Conservation (phyloP, 2,113 vertebrate genomes). For the Macquaria australasica region DNA sequence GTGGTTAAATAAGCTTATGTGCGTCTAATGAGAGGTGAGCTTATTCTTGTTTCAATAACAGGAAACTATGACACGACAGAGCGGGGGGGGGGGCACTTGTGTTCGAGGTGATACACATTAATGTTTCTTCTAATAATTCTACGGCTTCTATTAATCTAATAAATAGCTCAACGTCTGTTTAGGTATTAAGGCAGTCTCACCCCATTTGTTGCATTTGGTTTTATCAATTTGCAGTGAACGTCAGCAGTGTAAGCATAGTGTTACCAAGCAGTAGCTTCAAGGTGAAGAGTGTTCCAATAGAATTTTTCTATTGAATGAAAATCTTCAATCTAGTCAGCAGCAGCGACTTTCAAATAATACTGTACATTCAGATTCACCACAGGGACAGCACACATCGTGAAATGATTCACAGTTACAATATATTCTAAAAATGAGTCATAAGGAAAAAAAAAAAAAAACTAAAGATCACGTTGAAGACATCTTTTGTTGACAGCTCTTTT, state of each 20-base stretch:
- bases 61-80: neutral
- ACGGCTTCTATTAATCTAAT: neutral
- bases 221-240: neutral
- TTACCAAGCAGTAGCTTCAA: neutral
- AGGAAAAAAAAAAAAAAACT: too few relatives aligned
- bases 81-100: too few relatives aligned
- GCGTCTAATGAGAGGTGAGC: neutral
- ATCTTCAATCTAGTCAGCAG: neutral
- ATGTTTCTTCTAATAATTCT: neutral
- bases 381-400: neutral
- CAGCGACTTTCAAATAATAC: neutral
- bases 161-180: neutral
- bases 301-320: neutral
- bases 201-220: neutral
- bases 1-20: conserved; percentile 13
- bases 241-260: neutral
- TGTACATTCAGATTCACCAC: neutral
- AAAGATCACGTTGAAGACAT: too few relatives aligned
- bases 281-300: neutral
- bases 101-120: too few relatives aligned
- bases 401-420: neutral
- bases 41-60: neutral
- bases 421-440: neutral
- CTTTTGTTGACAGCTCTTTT: too few relatives aligned
- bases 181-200: neutral